Conservation (phyloP, 2,113 vertebrate genomes). For the Fulica atra region DNA sequence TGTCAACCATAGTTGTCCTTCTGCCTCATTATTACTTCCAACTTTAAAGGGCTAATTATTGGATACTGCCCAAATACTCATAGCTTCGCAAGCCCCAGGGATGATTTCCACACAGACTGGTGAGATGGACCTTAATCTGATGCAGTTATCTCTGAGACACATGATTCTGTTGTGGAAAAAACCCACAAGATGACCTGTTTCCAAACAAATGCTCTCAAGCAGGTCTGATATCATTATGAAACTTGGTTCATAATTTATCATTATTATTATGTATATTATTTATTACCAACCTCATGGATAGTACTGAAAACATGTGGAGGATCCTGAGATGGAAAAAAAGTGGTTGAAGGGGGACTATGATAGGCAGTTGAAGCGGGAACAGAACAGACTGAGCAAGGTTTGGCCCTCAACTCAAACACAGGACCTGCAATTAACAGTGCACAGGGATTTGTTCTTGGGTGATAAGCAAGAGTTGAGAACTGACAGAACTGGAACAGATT, state of each 20-base stretch:
- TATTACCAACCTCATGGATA: background rate
- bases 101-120: background rate
- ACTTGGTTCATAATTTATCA: background rate
- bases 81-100: background rate
- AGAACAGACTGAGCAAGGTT: background rate
- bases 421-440: background rate
- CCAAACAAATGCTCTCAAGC: background rate
- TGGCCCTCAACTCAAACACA: background rate
- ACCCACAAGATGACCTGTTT: background rate
- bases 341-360: background rate
- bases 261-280: background rate
- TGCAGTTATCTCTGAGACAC: background rate
- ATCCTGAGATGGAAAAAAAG: background rate
- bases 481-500: background rate
- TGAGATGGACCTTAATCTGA: background rate
- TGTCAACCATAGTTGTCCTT: background rate
- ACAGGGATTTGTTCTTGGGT: too few species aligned
- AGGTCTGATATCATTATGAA: background rate
- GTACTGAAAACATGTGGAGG: background rate
- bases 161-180: background rate
- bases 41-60: background rate
- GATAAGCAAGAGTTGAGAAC: background rate
- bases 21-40: background rate
- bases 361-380: background rate
- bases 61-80: background rate